Base-by-base conservation (phyloP, 2,113 vertebrate species). In the Megaceryle maxima region DNA sequence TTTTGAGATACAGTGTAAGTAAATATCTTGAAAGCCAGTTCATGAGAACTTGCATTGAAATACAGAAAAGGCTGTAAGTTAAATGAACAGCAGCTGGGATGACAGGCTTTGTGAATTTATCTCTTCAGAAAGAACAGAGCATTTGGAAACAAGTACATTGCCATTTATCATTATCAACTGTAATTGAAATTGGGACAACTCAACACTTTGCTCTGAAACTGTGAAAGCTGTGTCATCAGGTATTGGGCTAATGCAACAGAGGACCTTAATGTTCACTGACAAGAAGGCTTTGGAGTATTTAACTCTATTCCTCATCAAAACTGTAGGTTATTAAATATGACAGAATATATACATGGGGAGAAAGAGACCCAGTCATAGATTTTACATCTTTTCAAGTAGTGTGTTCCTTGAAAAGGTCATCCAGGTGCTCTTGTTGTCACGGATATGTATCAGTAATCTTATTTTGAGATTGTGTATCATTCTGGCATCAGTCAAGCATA, bases 161-260 rank as follows among this genome's bases (percentile, higher is more conserved):
- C 55, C 48, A 53, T 90, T 96, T 93, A 63, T 87, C 78, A 68
- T 92, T 85, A 94, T 83, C 75, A 91, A 20, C 70, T 70, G 33
- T 85, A 92, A 92, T 5, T 92, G 81, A 82, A 94, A 92, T 48
- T 90, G 48, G 48, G 60, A 28, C 70, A 83, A 57, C 75, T 91
- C 81, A 90, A 81, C 72, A 83, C 83, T 93, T 91, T 51, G 10
- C 79, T 90, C 50, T 68, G 43, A 64, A 83, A 83, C 39, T 51
- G 74, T 57, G 80, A 94, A 94, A 92, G 25, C 39, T 87, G 31
- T 95, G 84, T 86, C 85, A 92, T 90, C 60, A 88, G 73, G 43
- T 94, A 70, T 80, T 88, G 60, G 59, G 21, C 69, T 83, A 83
- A 76, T 35, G 43, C 8, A 93, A 43, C 69, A 81, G 39, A 78